Conservation (phyloP, 1,140 invertebrate species). For the Pogonognathellus flavescens region DNA sequence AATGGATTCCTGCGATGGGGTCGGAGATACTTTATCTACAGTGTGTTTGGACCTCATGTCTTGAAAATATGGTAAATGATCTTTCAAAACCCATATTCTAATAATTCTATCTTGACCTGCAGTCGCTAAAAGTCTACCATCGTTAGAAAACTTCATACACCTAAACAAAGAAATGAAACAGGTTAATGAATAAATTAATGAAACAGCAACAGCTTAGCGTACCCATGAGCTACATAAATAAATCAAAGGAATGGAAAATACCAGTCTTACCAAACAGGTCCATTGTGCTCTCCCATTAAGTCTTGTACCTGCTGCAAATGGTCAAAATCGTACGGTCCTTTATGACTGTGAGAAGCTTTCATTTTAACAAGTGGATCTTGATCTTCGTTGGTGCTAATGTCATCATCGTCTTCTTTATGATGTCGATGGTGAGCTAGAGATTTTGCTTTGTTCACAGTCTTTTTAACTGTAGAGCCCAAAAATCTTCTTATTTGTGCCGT, state of each 20-base stretch:
- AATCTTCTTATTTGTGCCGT: slow-evolving; percentile 84
- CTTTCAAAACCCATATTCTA: slow-evolving; percentile 92
- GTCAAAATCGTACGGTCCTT: slow-evolving; percentile 96
- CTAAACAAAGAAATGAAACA: neutral
- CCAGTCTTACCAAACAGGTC: slow-evolving; percentile 84
- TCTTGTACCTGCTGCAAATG: slow-evolving; percentile 83
- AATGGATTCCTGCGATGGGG: slow-evolving; percentile 89
- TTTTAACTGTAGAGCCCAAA: slow-evolving; percentile 86
- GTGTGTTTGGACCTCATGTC: slow-evolving; percentile 92
- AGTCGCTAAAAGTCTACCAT: slow-evolving; percentile 92
- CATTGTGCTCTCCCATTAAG: slow-evolving; percentile 85
- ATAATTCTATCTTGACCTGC: slow-evolving; percentile 95
- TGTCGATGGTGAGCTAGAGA: slow-evolving; percentile 89
- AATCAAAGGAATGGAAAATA: neutral
- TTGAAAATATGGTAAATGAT: slow-evolving; percentile 90
- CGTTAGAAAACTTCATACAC: slow-evolving; percentile 97
- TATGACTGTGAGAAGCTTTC: slow-evolving; percentile 93
- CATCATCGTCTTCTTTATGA: slow-evolving; percentile 78
- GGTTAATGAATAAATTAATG: neutral
- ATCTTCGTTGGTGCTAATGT: slow-evolving; percentile 77
- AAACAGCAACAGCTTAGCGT: too few species aligned
- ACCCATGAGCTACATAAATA: neutral
- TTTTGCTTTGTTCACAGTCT: slow-evolving; percentile 91
- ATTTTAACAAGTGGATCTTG: slow-evolving; percentile 70
- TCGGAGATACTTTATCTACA: slow-evolving; percentile 79